A percentile compares a stretch with the other conserved stretches of the same genome.
Evolutionary conservation across 2,113 vertebrate species (phyloP).

Genomic region (Climacteris rufus): DNA sequence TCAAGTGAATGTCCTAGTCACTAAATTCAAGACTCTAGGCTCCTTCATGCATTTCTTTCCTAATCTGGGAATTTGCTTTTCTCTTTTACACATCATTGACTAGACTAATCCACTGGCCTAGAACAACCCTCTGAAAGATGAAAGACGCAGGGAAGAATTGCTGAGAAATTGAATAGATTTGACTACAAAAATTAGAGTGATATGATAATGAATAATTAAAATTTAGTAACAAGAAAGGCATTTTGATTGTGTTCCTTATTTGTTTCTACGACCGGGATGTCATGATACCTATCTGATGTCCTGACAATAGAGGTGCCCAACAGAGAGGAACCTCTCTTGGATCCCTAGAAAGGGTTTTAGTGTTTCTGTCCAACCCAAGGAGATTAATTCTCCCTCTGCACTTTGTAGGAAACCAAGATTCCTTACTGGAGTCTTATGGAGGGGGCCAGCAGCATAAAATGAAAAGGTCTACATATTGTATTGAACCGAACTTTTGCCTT

Average conservation of each 20-base stretch:
- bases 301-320: not conserved
- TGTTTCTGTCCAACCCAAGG: not conserved
- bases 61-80: not conserved
- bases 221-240: not conserved
- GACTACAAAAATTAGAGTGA: not conserved
- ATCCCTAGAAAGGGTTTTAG: not conserved
- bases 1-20: not conserved
- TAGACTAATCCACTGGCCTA: not conserved
- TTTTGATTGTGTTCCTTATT: not conserved
- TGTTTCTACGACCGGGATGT: not conserved
- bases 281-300: not conserved
- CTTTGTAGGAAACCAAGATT: not conserved
- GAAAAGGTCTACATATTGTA: not conserved
- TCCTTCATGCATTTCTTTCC: not conserved
- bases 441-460: not conserved
- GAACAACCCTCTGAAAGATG: not conserved
- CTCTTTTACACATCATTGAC: not conserved
- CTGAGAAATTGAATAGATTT: not conserved
- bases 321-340: not conserved
- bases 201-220: not conserved
- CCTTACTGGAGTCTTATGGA: not conserved
- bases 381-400: not conserved
- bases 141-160: not conserved
- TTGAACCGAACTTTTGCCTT: not conserved
- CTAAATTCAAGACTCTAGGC: not conserved